Percentiles rank a stretch among this genome's conserved stretches.
phyloP scores from a whole-genome alignment of 2,113 vertebrate genomes.

The Dicaeum eximium region DNA sequence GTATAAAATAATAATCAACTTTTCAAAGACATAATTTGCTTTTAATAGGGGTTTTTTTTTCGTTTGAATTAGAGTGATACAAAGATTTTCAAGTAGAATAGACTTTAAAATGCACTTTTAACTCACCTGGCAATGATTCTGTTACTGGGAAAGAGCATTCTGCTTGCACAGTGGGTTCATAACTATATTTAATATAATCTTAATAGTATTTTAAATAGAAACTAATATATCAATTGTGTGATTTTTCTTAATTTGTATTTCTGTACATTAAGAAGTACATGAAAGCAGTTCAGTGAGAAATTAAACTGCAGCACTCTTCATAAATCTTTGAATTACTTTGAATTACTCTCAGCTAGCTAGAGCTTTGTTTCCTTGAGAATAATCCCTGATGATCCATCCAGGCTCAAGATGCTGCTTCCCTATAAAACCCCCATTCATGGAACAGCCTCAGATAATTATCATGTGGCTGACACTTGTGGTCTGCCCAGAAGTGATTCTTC shows the following conservation, averaged over 20 bases:
- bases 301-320: background rate
- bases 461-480: background rate
- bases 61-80: background rate
- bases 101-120: background rate
- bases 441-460: background rate
- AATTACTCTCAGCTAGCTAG: background rate
- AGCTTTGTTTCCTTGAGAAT: background rate
- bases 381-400: background rate
- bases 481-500: background rate
- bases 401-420: background rate
- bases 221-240: rapidly evolving
- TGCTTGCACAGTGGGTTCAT: background rate
- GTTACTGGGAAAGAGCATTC: background rate
- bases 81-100: background rate
- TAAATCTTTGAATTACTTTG: background rate
- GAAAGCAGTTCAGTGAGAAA: background rate
- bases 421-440: background rate
- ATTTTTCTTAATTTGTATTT: background rate
- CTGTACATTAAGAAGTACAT: background rate
- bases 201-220: background rate
- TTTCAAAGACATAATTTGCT: background rate
- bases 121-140: background rate
- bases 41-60: background rate
- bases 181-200: background rate
- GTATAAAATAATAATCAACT: background rate